Evolutionary conservation across 1,140 invertebrate genomes (phyloP).

Genomic region (Atopsyche davidsoni): DNA sequence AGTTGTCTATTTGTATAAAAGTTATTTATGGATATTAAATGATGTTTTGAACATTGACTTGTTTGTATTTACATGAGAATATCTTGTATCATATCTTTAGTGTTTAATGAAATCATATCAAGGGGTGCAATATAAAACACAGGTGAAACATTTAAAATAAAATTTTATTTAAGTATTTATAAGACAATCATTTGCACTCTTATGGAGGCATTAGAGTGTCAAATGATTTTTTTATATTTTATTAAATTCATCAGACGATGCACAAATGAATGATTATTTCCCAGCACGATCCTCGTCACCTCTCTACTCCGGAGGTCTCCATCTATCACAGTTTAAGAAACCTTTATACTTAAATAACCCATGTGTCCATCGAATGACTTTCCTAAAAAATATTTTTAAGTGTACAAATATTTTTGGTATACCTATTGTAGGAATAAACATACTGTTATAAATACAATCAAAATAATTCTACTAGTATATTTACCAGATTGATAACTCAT

Average conservation of each 20-base stretch:
- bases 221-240: slow-evolving; percentile 18
- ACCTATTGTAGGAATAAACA: no score
- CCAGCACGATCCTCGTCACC: background rate
- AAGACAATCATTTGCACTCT: slow-evolving; percentile 15
- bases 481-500: no score
- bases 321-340: slow-evolving; percentile 17
- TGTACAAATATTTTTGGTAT: no score
- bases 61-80: no score
- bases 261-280: slow-evolving; percentile 14
- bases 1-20: no score
- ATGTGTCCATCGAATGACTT: slow-evolving; percentile 21
- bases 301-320: slow-evolving; percentile 4
- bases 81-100: no score
- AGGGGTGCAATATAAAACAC: slow-evolving; percentile 8
- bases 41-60: no score
- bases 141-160: slow-evolving; percentile 22
- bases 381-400: slow-evolving; percentile 17
- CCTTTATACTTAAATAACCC: slow-evolving; percentile 2
- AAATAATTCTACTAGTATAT: no score
- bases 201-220: slow-evolving; percentile 20
- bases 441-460: no score
- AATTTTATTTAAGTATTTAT: slow-evolving; percentile 17
- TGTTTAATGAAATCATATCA: no score
- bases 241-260: slow-evolving; percentile 13
- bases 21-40: no score